Conservation (phyloP, 2,888 invertebrate genomes). For the Halictus ligatus region DNA sequence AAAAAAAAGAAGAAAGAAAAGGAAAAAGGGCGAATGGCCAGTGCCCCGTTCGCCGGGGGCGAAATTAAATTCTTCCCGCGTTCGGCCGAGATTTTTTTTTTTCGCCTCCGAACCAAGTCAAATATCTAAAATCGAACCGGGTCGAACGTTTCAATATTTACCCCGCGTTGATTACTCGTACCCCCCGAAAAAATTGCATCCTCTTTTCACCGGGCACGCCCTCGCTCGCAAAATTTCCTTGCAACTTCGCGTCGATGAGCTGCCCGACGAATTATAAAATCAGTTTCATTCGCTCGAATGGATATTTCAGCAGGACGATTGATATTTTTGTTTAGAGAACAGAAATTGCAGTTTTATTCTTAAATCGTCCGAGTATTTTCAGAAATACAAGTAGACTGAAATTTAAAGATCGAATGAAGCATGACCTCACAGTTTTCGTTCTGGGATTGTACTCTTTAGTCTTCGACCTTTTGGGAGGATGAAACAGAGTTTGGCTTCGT, state of each 20-base stretch:
- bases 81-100: constrained; percentile 41
- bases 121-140: constrained; percentile 51
- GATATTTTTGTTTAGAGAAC: neutral
- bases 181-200: neutral
- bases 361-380: no score
- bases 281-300: neutral
- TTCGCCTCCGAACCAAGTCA: constrained; percentile 49
- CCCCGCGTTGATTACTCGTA: constrained; percentile 29
- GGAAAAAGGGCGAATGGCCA: constrained; percentile 4
- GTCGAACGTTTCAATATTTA: constrained; percentile 55
- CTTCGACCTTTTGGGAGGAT: neutral
- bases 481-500: neutral
- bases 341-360: neutral
- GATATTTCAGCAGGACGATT: neutral
- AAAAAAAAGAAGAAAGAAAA: constrained; percentile 11
- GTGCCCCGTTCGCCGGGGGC: constrained; percentile 18
- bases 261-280: neutral
- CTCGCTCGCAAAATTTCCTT: neutral
- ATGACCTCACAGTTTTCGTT: neutral
- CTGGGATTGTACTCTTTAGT: neutral
- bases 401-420: neutral
- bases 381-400: no score
- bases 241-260: neutral
- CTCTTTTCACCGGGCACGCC: neutral
- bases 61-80: constrained; percentile 61